These are phyloP conservation scores for Perodicticus potto DNA, from an alignment of 2,797 vertebrate species.

Conservation along the genomic window DNA sequence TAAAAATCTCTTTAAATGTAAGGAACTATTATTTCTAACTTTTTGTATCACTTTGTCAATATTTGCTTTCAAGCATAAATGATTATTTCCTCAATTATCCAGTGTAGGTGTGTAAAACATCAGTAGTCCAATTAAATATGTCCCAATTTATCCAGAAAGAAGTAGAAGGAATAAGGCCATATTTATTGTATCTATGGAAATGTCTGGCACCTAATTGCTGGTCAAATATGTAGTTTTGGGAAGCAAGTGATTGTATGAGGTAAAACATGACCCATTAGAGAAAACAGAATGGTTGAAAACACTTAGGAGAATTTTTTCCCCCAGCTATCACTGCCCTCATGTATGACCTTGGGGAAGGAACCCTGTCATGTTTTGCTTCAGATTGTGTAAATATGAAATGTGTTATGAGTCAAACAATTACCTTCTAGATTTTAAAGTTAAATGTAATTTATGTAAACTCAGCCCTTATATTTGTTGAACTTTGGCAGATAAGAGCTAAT, in stretches of 20 bases:
- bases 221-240: slow-evolving; percentile 51
- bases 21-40: not conserved
- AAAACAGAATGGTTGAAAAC: not conserved
- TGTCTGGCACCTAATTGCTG: slow-evolving; percentile 26
- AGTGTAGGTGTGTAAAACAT: not conserved
- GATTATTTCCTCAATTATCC: not conserved
- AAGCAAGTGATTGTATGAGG: not conserved
- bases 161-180: not conserved
- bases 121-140: not conserved
- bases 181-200: not conserved
- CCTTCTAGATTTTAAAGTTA: not conserved
- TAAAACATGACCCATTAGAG: not conserved
- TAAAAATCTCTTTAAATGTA: slow-evolving; percentile 26
- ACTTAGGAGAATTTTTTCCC: not conserved
- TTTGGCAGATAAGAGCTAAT: not conserved
- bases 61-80: slow-evolving; percentile 19
- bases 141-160: not conserved
- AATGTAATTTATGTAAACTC: not conserved
- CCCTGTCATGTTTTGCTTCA: slow-evolving; percentile 3
- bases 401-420: not conserved
- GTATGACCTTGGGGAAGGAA: not conserved
- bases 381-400: not conserved
- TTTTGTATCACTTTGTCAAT: not conserved
- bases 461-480: not conserved
- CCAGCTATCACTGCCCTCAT: not conserved